These are phyloP conservation scores for Chunga burmeisteri DNA, from an alignment of 2,113 vertebrate genomes.

Conservation along the genomic window DNA sequence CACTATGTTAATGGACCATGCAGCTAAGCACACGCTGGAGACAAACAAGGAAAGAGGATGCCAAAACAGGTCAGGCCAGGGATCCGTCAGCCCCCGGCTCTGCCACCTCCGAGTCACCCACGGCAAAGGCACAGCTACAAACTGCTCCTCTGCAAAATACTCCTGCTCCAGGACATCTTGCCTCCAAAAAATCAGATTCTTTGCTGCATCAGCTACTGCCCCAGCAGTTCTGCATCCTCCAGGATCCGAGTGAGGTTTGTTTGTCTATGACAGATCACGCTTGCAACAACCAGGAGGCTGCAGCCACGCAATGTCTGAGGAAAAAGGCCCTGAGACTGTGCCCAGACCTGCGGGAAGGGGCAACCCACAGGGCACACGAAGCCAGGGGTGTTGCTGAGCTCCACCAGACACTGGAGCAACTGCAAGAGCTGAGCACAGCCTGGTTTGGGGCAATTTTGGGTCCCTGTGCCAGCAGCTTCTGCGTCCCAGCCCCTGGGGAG, in stretches of 20 bases:
- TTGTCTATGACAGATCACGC: not conserved
- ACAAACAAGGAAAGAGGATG: not conserved
- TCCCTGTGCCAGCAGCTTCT: not conserved
- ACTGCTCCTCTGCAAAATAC: not conserved
- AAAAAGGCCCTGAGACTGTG: fast-evolving
- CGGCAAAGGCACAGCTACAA: not conserved
- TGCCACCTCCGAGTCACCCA: not conserved
- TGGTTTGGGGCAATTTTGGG: not conserved
- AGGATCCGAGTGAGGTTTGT: fast-evolving
- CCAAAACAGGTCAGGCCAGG: not conserved
- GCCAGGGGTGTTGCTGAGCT: not conserved
- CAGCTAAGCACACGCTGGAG: not conserved
- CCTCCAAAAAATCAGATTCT: not conserved
- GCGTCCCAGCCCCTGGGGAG: not conserved
- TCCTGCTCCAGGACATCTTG: not conserved
- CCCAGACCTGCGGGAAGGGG: not conserved
- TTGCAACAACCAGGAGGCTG: not conserved
- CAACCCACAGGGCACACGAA: fast-evolving
- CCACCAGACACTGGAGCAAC: fast-evolving
- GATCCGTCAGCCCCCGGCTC: not conserved
- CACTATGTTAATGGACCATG: not conserved
- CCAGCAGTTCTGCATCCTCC: not conserved
- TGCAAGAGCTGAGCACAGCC: not conserved
- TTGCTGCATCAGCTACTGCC: not conserved
- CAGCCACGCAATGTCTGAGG: fast-evolving